Percentiles rank a stretch among this genome's conserved stretches.
Conservation (phyloP, 2,113 vertebrate species). For the Coturnix japonica region DNA sequence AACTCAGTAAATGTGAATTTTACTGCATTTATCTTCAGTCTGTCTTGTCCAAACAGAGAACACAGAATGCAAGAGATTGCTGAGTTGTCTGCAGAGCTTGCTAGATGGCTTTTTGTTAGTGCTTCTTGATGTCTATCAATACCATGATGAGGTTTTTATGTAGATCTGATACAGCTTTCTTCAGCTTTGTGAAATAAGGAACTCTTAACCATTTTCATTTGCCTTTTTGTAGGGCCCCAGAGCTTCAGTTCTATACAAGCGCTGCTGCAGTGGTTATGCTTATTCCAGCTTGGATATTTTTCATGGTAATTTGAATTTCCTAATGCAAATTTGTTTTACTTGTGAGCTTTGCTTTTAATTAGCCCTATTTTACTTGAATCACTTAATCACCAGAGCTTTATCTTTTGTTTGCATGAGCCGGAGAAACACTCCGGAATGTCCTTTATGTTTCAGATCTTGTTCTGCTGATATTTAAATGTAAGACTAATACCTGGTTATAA, state of each 20-base stretch:
- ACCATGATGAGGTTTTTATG: not conserved
- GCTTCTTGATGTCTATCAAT: not conserved
- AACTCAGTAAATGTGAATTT: not conserved
- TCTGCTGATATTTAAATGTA: not conserved
- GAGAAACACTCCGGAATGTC: too few species aligned
- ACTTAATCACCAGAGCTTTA: not conserved
- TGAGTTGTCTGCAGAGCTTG: not conserved
- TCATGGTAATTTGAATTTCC: conserved; percentile 81
- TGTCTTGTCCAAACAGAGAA: not conserved
- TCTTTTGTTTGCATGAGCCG: not conserved
- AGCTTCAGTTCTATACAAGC: conserved; percentile 97
- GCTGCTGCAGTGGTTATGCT: conserved; percentile 93
- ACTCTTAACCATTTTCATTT: not conserved
- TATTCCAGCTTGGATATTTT: conserved; percentile 92
- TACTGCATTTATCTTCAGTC: not conserved
- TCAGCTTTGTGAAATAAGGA: not conserved
- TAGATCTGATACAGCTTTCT: not conserved
- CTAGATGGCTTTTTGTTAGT: not conserved
- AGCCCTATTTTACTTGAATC: not conserved
- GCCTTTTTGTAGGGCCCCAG: conserved; percentile 81
- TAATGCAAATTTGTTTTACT: not conserved
- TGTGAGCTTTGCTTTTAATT: not conserved
- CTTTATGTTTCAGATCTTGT: too few species aligned
- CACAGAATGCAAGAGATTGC: not conserved
- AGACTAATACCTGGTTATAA: not conserved